Base-by-base conservation (phyloP, 2,888 invertebrate species). In the Euphydryas editha region DNA sequence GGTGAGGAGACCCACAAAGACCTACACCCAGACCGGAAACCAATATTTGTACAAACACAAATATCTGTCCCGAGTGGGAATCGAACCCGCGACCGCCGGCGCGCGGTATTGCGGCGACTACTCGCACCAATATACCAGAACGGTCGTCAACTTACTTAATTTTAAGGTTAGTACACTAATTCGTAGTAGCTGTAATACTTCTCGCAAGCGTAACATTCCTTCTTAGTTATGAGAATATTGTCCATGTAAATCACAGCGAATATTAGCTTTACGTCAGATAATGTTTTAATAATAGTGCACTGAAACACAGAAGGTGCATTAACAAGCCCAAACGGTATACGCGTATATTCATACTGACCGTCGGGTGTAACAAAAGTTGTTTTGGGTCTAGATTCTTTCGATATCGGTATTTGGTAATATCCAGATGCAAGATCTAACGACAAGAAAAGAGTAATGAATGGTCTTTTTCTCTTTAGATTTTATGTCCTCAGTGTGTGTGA, bases 131-230 rank as follows among this genome's bases (percentile, higher is more conserved):
- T n/a, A n/a, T n/a, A n/a, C n/a, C n/a, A n/a, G n/a, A n/a, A n/a
- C n/a, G n/a, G n/a, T n/a, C n/a, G n/a, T n/a, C n/a, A n/a, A n/a
- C n/a, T n/a, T n/a, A 37, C 37, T 17, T 21, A 49, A 37, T 5
- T 60, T 49, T 47, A 49, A 37, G 10, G 49, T 60, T 37, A 57
- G 42, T 21, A 21, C 42, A 21, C 21, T 21, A 7, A 11, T 5
- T 20, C 42, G 17, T 20, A 57, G 49, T 20, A 37, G 17, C 37
- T 39, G 36, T 15, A 60, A 49, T 17, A 49, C 49, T 37, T 37
- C 8, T 51, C 49, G 49, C n/a, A 60, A 13, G 15, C 49, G 47
- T 49, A 36, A 20, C n/a, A 60, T 60, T 17, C 60, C 24, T 59
- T 59, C 21, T 46, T 36, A 13, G 18, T 18, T 7, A 47, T 47